Conservation (phyloP, 2,797 vertebrate genomes). For the Carcharodon carcharias region DNA sequence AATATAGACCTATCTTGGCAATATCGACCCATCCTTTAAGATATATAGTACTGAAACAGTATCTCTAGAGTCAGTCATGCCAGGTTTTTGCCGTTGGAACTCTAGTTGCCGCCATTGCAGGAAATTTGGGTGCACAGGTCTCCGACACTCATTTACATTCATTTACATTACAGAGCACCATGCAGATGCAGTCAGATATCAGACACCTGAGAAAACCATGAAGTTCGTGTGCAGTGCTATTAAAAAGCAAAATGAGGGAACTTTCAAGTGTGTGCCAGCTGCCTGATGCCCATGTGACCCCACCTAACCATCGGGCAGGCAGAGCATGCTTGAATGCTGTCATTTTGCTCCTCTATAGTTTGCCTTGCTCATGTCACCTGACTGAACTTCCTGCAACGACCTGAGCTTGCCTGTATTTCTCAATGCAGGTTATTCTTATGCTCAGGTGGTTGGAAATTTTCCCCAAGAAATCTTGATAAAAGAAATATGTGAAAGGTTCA, state of each 20-base stretch:
- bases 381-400: not conserved
- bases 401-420: not conserved
- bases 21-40: not conserved
- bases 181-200: not conserved
- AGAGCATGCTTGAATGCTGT: not conserved
- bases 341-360: not conserved
- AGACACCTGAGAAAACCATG: not conserved
- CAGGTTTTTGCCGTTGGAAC: not conserved
- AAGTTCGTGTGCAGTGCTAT: not conserved
- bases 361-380: too few species aligned
- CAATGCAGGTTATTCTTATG: not conserved
- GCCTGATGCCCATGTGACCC: not conserved
- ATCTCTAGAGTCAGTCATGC: not conserved
- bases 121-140: not conserved
- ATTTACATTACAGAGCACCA: not conserved
- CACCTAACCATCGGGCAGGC: not conserved
- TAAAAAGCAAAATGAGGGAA: not conserved
- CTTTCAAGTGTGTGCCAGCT: not conserved
- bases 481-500: not conserved
- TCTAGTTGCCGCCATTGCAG: not conserved
- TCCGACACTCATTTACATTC: not conserved
- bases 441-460: not conserved
- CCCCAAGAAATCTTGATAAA: not conserved
- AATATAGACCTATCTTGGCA: not conserved
- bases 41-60: not conserved